Evolutionary conservation across 2,888 invertebrate species (phyloP).

Genomic region (Volucella inanis): DNA sequence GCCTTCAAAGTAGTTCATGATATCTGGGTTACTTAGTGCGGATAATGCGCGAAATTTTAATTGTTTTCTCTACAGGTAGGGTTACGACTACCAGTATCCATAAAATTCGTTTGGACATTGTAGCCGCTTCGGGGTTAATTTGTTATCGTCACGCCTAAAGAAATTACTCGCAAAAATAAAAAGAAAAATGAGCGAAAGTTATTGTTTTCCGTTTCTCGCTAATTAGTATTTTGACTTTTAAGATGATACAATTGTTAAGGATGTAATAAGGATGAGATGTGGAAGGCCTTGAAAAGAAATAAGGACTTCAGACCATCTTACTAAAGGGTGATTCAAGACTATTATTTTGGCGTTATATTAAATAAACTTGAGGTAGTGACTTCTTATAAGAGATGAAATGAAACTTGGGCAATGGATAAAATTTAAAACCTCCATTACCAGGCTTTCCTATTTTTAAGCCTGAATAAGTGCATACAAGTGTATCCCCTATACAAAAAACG

Average conservation of each 20-base stretch:
- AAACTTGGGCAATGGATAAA: no score
- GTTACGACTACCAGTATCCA: slow-evolving; percentile 4
- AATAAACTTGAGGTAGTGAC: no score
- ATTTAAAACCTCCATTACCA: no score
- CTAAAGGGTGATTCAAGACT: no score
- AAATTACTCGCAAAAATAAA: slow-evolving; percentile 5
- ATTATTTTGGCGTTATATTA: no score
- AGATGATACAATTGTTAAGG: not conserved
- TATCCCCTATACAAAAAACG: no score
- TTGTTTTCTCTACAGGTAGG: slow-evolving; percentile 15
- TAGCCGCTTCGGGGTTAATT: not conserved
- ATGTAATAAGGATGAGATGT: not conserved
- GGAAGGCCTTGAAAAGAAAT: no score
- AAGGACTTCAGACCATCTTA: no score
- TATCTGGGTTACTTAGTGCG: slow-evolving; percentile 8
- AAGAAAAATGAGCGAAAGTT: not conserved
- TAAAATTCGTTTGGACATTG: not conserved
- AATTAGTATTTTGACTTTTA: slow-evolving; percentile 7
- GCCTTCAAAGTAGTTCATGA: slow-evolving; percentile 18
- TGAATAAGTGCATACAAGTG: no score
- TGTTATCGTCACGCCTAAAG: slow-evolving; percentile 13
- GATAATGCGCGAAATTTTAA: slow-evolving; percentile 24
- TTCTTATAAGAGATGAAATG: no score
- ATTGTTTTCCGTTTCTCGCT: not conserved
- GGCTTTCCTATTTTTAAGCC: no score